Conservation (phyloP, 2,797 vertebrate species). For the Crocodylus rhombifer region DNA sequence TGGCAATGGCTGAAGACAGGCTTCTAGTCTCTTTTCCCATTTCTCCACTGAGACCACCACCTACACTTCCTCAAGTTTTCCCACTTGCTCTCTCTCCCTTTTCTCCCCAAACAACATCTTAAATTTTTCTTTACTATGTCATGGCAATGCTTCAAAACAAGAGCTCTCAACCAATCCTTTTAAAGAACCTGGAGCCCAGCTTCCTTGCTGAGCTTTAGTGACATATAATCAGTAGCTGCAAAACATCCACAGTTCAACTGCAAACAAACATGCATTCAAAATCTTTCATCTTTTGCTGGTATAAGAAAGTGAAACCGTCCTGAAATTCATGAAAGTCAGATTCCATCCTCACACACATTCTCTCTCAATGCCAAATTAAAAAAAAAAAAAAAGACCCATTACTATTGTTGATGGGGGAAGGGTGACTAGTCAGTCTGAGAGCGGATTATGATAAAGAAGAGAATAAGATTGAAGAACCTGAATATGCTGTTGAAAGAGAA, state of each 20-base stretch:
- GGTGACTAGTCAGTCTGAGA: accelerated
- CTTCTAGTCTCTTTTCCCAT: neutral
- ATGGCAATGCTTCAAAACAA: accelerated
- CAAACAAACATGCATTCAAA: accelerated
- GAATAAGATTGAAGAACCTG: neutral
- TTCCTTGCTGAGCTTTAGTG: neutral
- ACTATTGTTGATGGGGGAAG: neutral
- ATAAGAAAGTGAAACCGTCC: neutral
- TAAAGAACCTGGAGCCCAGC: neutral
- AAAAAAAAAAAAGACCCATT: neutral
- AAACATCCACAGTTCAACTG: neutral
- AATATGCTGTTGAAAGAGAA: neutral
- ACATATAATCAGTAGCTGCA: neutral
- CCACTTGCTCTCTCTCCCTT: neutral
- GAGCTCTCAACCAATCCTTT: neutral
- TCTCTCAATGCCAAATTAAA: neutral
- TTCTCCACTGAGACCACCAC: neutral
- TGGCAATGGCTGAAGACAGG: neutral
- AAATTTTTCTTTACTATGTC: neutral
- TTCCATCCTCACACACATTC: neutral
- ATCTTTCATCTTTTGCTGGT: neutral
- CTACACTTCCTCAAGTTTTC: neutral
- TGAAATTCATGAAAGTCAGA: neutral
- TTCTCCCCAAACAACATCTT: neutral
- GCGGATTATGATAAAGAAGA: neutral